phyloP scores from a whole-genome alignment of 53 echinoderm and acorn worm genomes.

The Crossaster papposus region DNA sequence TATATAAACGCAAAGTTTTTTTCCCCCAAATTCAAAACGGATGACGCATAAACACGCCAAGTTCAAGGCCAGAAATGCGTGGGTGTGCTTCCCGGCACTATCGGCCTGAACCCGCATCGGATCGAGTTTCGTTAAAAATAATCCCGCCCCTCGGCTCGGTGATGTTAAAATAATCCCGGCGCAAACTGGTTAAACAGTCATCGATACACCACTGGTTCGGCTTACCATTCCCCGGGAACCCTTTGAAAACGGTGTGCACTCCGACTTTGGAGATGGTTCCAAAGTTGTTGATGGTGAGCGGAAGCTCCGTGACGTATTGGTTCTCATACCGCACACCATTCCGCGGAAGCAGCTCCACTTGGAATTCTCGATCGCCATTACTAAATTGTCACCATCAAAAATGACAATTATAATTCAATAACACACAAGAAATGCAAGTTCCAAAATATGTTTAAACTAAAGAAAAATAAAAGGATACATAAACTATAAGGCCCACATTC shows the following conservation, averaged over 20 bases:
- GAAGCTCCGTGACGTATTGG: neutral
- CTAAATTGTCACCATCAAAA: neutral
- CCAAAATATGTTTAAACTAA: neutral
- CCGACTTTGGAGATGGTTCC: slow-evolving; percentile 43
- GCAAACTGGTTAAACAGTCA: neutral
- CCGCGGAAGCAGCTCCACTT: slow-evolving; percentile 14
- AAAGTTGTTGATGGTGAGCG: neutral
- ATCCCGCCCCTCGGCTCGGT: too few species aligned
- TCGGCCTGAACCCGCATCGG: too few species aligned
- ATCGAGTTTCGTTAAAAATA: too few species aligned
- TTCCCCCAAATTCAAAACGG: too few species aligned
- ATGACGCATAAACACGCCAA: too few species aligned
- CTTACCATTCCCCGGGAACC: slow-evolving; percentile 38
- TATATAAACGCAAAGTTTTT: too few species aligned
- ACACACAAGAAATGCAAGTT: neutral
- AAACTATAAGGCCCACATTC: too few species aligned
- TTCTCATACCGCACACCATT: slow-evolving; percentile 4
- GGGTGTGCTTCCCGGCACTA: too few species aligned
- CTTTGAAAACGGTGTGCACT: slow-evolving; percentile 44
- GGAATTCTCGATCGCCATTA: neutral
- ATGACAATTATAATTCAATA: neutral
- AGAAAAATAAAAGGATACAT: neutral
- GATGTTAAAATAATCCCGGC: too few species aligned
- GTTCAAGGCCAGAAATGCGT: too few species aligned
- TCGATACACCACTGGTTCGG: neutral